Base-by-base conservation (phyloP, 1,140 invertebrate species). In the Drosophila sechellia region DNA sequence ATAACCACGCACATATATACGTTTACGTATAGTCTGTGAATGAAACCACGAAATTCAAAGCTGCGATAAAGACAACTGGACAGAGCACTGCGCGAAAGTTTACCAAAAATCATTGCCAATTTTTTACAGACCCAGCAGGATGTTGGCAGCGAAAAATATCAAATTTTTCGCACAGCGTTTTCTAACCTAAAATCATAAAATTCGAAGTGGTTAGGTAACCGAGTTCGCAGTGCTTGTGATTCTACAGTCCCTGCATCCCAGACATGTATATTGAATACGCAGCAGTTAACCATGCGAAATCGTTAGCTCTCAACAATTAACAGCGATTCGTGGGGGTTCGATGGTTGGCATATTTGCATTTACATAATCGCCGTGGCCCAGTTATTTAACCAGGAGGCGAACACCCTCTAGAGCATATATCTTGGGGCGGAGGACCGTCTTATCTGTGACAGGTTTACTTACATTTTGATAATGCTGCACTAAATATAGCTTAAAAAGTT, bases 191-290 rank as follows among this genome's bases (percentile, higher is more conserved):
- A 86, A 87, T 77, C 66, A 8, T 31, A 31, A 73, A 75, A 72
- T 65, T 42, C 60, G 81, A 83, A 77, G 76, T 83, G 89, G 84
- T 87, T 87, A 87, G 79, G 84, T 87, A 87, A 87, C 66, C 59
- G 40, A 71, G 55, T 76, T 66, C 55, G 34, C 48, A 48, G 66
- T 70, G 66, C 49, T 70, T 70, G 64, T 70, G 50, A 70, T 70
- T 70, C 65, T 40, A 12, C 15, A 6, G 54, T 22, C 40, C 40
- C 42, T 39, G 34, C 66, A 46, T 55, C 40, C 42, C 35, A n/a
- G 35, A 45, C 5, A 27, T 5, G 25, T 17, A 11, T 43, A 15
- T 31, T 11, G n/a, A 2, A 42, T 59, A n/a, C 25, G 37, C 27
- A 46, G 25, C 17, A 64, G 31, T 35, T 15, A 6, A 42, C 13